Evolutionary conservation across 2,888 invertebrate genomes (phyloP).

Genomic region (Tenthredo distinguenda): DNA sequence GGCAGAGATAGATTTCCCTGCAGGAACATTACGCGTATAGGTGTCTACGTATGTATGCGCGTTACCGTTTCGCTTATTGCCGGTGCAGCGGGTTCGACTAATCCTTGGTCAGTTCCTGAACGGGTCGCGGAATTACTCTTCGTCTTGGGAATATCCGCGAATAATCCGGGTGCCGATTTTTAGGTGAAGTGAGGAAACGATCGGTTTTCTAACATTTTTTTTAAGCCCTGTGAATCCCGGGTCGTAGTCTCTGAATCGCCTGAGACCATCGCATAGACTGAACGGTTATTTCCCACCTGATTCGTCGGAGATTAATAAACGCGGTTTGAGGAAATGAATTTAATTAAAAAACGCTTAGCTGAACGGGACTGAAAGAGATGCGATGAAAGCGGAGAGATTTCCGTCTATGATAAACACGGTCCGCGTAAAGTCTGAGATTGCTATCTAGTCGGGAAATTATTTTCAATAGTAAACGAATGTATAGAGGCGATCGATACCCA

Average conservation of each 20-base stretch:
- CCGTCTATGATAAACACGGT: not conserved
- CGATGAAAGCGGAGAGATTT: not conserved
- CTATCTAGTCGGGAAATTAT: not conserved
- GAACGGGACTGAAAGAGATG: not conserved
- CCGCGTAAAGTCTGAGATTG: not conserved
- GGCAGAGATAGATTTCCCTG: conserved; percentile 18
- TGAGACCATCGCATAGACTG: too few species aligned
- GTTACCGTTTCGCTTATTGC: not conserved
- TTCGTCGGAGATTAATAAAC: too few species aligned
- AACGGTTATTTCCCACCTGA: too few species aligned
- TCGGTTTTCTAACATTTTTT: too few species aligned
- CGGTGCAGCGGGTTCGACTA: not conserved
- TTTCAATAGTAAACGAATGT: not conserved
- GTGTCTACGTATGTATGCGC: not conserved
- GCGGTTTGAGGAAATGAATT: not conserved
- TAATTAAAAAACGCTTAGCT: not conserved
- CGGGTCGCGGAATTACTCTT: not conserved
- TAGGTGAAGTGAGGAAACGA: too few species aligned
- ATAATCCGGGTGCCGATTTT: not conserved
- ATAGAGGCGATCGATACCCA: conserved; percentile 8
- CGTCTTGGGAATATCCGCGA: not conserved
- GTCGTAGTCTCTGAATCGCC: too few species aligned
- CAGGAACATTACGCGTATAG: not conserved
- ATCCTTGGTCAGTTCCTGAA: not conserved
- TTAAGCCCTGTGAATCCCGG: too few species aligned